These are phyloP conservation scores for Lasioglossum zephyrum DNA, from an alignment of 2,888 invertebrate species.

Conservation along the genomic window DNA sequence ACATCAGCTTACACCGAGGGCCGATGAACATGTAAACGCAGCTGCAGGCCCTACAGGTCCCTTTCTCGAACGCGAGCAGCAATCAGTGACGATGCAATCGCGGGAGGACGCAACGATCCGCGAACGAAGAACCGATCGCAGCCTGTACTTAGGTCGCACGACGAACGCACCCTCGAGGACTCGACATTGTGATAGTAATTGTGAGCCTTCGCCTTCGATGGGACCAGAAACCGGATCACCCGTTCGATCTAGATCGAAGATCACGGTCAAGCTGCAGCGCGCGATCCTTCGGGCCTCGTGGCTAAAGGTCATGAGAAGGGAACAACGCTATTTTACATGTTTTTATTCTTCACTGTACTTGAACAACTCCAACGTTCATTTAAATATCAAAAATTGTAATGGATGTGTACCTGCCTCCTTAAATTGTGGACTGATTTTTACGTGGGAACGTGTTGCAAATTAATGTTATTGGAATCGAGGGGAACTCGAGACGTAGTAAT, in stretches of 20 bases:
- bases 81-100: slow-evolving; percentile 71
- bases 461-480: not conserved
- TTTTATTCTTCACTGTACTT: not conserved
- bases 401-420: not conserved
- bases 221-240: slow-evolving; percentile 78
- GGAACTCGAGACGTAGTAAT: not conserved
- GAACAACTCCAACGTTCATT: not conserved
- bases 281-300: slow-evolving; percentile 30
- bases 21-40: slow-evolving; percentile 65
- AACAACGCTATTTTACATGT: not conserved
- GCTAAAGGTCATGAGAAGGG: slow-evolving; percentile 54
- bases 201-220: slow-evolving; percentile 70
- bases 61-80: slow-evolving; percentile 58
- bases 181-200: slow-evolving; percentile 79
- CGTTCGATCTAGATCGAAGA: slow-evolving; percentile 75
- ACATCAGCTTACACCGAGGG: slow-evolving; percentile 37
- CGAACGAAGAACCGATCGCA: slow-evolving; percentile 65
- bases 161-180: slow-evolving; percentile 72
- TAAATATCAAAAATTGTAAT: not conserved
- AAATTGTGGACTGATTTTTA: not conserved
- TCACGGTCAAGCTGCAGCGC: slow-evolving; percentile 65
- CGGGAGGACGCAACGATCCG: slow-evolving; percentile 68
- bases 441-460: not conserved
- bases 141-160: slow-evolving; percentile 77
- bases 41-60: slow-evolving; percentile 61